Percentiles rank a stretch among this genome's conserved stretches.
Conservation (phyloP, 2,113 vertebrate species). For the Regulus satrapa region DNA sequence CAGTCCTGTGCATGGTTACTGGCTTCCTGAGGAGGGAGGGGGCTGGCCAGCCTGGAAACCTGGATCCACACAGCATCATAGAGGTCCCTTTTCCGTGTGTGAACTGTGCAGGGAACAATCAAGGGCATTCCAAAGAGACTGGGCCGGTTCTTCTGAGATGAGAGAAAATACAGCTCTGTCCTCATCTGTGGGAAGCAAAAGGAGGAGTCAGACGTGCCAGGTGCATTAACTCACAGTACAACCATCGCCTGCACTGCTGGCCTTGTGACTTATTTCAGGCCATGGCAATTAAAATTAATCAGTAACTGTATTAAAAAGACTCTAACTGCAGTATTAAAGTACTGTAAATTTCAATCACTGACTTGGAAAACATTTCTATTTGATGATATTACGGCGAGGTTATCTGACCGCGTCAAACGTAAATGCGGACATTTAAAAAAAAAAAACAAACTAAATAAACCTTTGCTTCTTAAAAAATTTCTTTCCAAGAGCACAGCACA, state of each 20-base stretch:
- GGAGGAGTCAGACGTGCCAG: background rate
- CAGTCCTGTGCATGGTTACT: constrained; percentile 98
- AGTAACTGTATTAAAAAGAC: background rate
- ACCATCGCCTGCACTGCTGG: background rate
- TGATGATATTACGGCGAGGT: accelerated
- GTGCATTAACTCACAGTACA: background rate
- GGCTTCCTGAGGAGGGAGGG: constrained; percentile 96
- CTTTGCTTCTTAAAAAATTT: accelerated
- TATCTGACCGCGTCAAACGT: background rate
- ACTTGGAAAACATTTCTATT: background rate
- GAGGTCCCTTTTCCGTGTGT: constrained; percentile 91
- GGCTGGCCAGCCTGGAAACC: constrained; percentile 93
- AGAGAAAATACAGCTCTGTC: constrained; percentile 95
- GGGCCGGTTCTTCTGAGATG: constrained; percentile 95
- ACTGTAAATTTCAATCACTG: background rate
- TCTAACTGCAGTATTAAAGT: background rate
- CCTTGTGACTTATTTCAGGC: background rate
- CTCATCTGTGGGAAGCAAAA: constrained; percentile 81
- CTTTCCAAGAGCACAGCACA: accelerated
- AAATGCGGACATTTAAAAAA: background rate
- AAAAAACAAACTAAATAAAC: no score
- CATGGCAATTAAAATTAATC: background rate
- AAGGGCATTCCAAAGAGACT: constrained; percentile 97
- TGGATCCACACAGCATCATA: constrained; percentile 97
- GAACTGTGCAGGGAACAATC: constrained; percentile 93